phyloP scores from a whole-genome alignment of 2,113 vertebrate species.

The Steatornis caripensis region DNA sequence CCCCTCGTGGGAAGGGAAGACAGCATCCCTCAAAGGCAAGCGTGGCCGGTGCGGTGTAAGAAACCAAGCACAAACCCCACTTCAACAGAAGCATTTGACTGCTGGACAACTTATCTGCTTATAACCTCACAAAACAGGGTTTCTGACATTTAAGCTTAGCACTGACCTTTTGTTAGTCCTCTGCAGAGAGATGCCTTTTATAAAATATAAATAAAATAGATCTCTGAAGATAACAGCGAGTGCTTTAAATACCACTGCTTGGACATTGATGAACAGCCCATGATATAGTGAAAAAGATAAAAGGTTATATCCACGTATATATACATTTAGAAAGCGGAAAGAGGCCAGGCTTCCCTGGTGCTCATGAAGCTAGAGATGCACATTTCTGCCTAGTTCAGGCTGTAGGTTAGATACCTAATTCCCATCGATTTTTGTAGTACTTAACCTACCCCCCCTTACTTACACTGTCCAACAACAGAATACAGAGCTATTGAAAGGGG shows the following conservation, averaged over 20 bases:
- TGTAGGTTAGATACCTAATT: neutral
- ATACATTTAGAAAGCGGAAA: neutral
- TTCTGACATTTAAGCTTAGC: slow-evolving; percentile 41
- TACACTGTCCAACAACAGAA: neutral
- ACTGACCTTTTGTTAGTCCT: slow-evolving; percentile 40
- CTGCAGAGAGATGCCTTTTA: slow-evolving; percentile 38
- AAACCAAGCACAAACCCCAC: neutral
- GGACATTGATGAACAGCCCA: neutral
- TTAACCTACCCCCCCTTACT: neutral
- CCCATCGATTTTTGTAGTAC: neutral
- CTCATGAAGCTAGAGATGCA: neutral
- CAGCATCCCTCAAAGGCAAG: neutral
- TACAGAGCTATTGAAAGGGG: neutral
- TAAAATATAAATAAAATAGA: slow-evolving; percentile 41
- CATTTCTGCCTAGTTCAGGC: neutral
- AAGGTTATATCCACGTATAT: neutral
- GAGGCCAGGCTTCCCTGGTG: neutral
- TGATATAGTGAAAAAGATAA: neutral
- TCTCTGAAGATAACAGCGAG: neutral
- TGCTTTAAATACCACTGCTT: slow-evolving; percentile 26
- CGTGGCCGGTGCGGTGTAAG: neutral
- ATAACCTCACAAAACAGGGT: slow-evolving; percentile 11
- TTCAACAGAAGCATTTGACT: neutral
- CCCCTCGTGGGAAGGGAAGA: neutral
- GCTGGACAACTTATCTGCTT: neutral